Conservation (phyloP, 2,797 vertebrate species). For the Xenops minutus region DNA sequence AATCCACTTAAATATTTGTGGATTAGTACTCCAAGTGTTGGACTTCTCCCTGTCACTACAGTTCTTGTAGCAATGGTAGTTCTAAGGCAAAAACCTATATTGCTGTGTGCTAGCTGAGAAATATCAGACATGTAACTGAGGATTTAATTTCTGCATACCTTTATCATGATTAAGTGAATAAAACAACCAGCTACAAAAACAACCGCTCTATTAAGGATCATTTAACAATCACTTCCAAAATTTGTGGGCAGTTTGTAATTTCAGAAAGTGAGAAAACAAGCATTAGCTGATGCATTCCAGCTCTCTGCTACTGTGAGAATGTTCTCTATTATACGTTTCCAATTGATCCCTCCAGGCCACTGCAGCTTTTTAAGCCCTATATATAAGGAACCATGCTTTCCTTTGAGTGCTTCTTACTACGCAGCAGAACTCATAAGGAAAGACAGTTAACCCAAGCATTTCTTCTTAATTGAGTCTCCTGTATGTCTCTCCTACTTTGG, state of each 20-base stretch:
- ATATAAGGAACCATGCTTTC: neutral
- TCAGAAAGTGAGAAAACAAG: neutral
- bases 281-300: neutral
- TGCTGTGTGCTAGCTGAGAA: neutral
- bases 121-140: neutral
- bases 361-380: neutral
- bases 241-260: neutral
- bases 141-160: neutral
- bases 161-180: neutral
- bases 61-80: neutral
- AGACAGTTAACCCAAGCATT: neutral
- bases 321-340: neutral
- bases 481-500: neutral
- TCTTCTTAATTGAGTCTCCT: neutral
- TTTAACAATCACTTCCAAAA: neutral
- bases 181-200: neutral
- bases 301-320: neutral
- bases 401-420: neutral
- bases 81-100: neutral
- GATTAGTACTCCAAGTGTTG: neutral
- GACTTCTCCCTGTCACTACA: neutral
- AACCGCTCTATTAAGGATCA: neutral
- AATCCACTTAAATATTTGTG: neutral
- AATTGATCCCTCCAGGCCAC: conserved; percentile 4
- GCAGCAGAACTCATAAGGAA: neutral